Conservation (phyloP, 1,140 invertebrate species). For the Drosophila orosa region DNA sequence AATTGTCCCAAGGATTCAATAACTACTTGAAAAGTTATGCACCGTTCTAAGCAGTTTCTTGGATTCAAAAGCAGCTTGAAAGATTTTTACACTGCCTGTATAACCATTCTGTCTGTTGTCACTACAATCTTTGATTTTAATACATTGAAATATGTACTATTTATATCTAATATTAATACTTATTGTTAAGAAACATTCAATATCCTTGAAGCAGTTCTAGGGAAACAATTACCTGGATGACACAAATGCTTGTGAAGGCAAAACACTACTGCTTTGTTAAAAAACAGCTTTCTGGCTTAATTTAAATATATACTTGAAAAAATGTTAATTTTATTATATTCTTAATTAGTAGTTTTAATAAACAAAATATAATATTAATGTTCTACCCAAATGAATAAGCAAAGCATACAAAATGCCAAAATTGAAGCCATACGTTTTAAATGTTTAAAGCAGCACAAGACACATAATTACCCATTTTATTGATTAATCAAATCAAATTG, state of each 20-base stretch:
- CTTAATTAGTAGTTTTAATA: neutral
- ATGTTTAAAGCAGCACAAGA: constrained; percentile 4
- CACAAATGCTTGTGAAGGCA: neutral
- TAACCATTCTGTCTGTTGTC: neutral
- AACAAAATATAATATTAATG: neutral
- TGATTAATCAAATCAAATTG: constrained; percentile 19
- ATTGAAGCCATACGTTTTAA: neutral
- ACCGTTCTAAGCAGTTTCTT: neutral
- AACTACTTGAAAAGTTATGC: neutral
- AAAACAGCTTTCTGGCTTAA: neutral
- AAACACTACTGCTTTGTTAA: neutral
- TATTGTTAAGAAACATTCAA: no score
- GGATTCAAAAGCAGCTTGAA: neutral
- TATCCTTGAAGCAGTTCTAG: neutral
- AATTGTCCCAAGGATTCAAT: no score
- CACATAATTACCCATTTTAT: constrained; percentile 65
- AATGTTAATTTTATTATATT: neutral
- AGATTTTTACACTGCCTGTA: neutral
- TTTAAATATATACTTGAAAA: neutral
- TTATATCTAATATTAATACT: neutral
- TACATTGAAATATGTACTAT: neutral
- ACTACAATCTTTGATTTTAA: neutral
- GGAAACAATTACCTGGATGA: neutral
- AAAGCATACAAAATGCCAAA: constrained; percentile 1
- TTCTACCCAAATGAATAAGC: neutral